phyloP scores from a whole-genome alignment of 2,888 invertebrate species.

The Amiota mariae region DNA sequence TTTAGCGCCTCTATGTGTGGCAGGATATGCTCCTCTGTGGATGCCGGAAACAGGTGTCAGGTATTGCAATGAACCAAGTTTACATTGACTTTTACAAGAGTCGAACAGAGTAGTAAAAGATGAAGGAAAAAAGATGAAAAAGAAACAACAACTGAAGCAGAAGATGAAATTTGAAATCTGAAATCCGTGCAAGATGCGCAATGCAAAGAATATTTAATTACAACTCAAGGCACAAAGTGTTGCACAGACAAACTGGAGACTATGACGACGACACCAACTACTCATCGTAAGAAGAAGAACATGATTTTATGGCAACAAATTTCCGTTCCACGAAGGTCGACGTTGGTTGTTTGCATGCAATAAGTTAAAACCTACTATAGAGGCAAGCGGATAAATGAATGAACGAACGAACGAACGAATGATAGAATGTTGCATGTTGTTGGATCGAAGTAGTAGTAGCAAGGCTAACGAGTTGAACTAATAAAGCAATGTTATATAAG shows the following conservation, averaged over 20 bases:
- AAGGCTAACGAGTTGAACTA: constrained; percentile 11
- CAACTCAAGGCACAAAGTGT: not conserved
- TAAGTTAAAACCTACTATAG: no score
- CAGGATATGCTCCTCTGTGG: not conserved
- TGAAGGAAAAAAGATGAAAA: no score
- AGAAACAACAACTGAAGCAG: no score
- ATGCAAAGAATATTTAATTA: constrained; percentile 26
- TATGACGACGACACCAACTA: not conserved
- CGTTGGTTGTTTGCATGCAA: no score
- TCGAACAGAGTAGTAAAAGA: no score
- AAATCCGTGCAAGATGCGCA: constrained; percentile 11
- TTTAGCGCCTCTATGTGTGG: not conserved
- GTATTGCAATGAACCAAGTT: not conserved
- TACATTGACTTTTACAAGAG: no score
- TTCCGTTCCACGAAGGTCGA: not conserved
- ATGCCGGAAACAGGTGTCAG: constrained; percentile 9
- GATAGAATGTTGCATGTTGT: no score
- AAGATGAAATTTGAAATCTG: not conserved
- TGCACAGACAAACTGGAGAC: not conserved
- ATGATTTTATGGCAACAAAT: not conserved
- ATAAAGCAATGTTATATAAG: not conserved
- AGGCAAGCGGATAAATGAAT: no score
- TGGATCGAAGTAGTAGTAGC: not conserved
- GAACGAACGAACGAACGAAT: no score
- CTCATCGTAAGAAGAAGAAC: no score